Conservation (phyloP, 1,140 invertebrate genomes). For the Agrilus planipennis region DNA sequence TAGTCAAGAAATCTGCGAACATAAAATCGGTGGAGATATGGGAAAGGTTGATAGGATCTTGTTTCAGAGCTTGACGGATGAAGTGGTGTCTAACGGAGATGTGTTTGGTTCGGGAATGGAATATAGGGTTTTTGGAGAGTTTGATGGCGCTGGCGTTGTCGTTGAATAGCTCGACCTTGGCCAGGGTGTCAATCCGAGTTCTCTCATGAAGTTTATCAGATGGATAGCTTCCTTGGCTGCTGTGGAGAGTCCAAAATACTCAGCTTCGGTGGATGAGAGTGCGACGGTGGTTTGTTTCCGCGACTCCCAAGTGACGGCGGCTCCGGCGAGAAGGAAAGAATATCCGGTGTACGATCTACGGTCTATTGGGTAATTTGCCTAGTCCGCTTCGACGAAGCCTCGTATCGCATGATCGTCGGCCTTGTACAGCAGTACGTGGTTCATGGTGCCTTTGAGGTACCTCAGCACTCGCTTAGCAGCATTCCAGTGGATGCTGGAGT, state of each 20-base stretch:
- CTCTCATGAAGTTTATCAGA: slow-evolving; percentile 11
- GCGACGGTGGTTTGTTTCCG: slow-evolving; percentile 27
- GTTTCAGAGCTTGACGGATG: no score
- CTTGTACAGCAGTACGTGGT: slow-evolving; percentile 5
- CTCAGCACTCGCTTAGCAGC: slow-evolving; percentile 28
- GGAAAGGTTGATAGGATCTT: no score
- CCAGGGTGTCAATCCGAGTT: slow-evolving; percentile 9
- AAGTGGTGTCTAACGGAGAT: slow-evolving; percentile 30
- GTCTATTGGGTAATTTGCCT: slow-evolving; percentile 20
- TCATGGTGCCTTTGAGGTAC: slow-evolving; percentile 28
- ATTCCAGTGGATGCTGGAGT: slow-evolving; percentile 23
- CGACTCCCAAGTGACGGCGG: slow-evolving; percentile 20
- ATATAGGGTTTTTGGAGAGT: slow-evolving; percentile 19
- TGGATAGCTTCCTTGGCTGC: slow-evolving; percentile 20
- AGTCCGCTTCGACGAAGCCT: slow-evolving; percentile 31
- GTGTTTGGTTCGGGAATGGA: slow-evolving; percentile 26
- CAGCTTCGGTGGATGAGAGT: slow-evolving; percentile 31
- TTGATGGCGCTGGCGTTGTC: slow-evolving; percentile 25
- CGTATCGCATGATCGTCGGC: not conserved
- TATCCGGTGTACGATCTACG: slow-evolving; percentile 30
- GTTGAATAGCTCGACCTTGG: slow-evolving; percentile 11
- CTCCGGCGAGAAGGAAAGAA: slow-evolving; percentile 20
- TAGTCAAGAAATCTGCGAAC: no score
- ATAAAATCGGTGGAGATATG: no score
- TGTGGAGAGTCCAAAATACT: slow-evolving; percentile 27